Evolutionary conservation across 2,113 vertebrate species (phyloP), one percentile per base, ranked within the genome.

Genomic region (Gobiocypris rarus): DNA sequence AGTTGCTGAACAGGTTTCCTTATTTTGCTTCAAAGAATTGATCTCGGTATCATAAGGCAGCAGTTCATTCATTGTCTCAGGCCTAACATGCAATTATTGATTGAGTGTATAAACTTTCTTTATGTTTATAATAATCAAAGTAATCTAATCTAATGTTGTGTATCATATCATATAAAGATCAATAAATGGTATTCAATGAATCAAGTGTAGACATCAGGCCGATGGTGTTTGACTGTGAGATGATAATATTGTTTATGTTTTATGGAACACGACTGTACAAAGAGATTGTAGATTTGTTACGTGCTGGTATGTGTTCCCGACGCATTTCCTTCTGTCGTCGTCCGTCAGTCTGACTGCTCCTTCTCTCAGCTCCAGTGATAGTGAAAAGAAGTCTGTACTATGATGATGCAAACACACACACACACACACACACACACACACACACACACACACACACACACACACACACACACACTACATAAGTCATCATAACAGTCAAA

Each of bases 301-400:
- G 22, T 70, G 65, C 28, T 41, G 65, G 48, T 56, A 82, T 82
- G 63, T 15, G 19, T 38, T 71, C 11, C 28, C 28, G 26, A 81
- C 43, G 28, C 1, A 48, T 41, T 24, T 84, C 69, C 50, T 34
- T 52, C 45, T 43, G 34, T 5, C 31, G 85, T 28, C 80, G 83
- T 82, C 85, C n/a, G 70, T 86, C 75, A 85, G 79, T 86, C 75
- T 84, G 82, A 75, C 70, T 84, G 73, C 71, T 34, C 28, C 38
- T 83, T 74, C 15, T 81, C 65, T 88, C 78, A 26, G 87, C 77
- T 84, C 38, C 45, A 83, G 8, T 71, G 87, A 75, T 43, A 81
- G 58, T 41, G 45, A 78, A 84, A 41, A 83, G 70, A 76, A 22
- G 11, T 24, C 9, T 54, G 13, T 24, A 74, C 3, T 77, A 9